Evolutionary conservation across 2,113 vertebrate species (phyloP).

Genomic region (Carollia perspicillata): DNA sequence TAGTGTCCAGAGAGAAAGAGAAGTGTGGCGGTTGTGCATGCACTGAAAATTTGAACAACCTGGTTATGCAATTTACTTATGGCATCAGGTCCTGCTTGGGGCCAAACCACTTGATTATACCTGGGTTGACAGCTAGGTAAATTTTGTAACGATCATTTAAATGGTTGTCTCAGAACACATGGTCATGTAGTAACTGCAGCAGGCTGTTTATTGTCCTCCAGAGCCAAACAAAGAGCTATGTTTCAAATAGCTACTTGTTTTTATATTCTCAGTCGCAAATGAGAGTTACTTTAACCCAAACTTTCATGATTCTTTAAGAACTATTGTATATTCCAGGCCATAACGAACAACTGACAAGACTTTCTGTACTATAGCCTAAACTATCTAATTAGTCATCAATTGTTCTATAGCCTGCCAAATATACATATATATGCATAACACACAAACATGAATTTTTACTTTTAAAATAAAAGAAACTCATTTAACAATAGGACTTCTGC

Average conservation of each 20-base stretch:
- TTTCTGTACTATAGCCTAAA: neutral
- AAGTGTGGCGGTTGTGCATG: neutral
- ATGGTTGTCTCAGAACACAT: neutral
- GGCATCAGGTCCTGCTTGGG: neutral
- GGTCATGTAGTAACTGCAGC: too few species aligned
- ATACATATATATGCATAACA: neutral
- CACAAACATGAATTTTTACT: neutral
- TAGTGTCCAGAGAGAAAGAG: neutral
- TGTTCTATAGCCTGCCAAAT: neutral
- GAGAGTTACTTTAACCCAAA: neutral
- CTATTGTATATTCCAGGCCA: neutral
- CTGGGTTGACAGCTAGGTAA: neutral
- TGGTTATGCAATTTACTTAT: neutral
- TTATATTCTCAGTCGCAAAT: neutral
- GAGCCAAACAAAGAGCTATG: neutral
- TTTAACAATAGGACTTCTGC: neutral
- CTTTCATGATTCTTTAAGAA: neutral
- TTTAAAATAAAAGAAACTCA: neutral
- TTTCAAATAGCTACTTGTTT: neutral
- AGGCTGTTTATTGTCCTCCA: neutral
- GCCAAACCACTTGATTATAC: neutral
- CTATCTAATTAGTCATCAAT: neutral
- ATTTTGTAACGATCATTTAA: neutral
- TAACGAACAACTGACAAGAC: neutral
- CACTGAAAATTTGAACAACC: neutral